Base-by-base conservation (phyloP, 2,113 vertebrate species). In the Sprattus sprattus region DNA sequence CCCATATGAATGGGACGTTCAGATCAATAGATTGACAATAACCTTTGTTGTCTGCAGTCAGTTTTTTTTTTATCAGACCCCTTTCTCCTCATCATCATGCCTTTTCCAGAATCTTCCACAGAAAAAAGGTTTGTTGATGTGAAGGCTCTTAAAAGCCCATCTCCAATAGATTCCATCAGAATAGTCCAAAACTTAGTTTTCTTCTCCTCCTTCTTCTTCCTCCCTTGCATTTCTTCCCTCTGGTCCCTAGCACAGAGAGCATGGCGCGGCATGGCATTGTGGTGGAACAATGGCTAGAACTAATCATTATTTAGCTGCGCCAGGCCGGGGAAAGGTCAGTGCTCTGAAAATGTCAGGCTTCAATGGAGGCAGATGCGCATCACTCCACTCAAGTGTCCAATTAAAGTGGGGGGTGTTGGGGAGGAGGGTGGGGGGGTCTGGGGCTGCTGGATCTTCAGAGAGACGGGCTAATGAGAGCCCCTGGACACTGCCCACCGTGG, bases 271-370 rank as follows among this genome's bases (percentile, higher is more conserved):
- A 0, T 84, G 86, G 88, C 95, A 96, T 97, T 96, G 96, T 96
- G 95, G 95, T 95, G 93, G 96, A 96, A 98, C 97, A 97, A 97
- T 97, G 96, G 95, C 94, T 94, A 95, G 93, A 94, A 95, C 96
- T 97, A 96, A 98, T 99, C 97, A 99, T 99, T 99, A 97, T 96
- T 96, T 96, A 97, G 97, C 96, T 95, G 96, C 94, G 95, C 94
- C 87, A 94, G 96, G 95, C 89, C 94, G 96, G 96, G 96, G 96
- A 99, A 99, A 99, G 98, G 98, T 99, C 98, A 99, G 96, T 96
- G 95, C 96, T 97, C 97, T 97, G 96, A 99, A 78, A 99, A 99
- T 99, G 98, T 99, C 98, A 99, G 96, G 93, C 93, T 98, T 99
- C 97, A 98, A 96, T 97, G 96, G 93, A 97, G 94, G 96, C 90